Percentiles rank a stretch among this genome's conserved stretches.
phyloP scores from a whole-genome alignment of 2,797 vertebrate genomes.

The Coregonus sp. region DNA sequence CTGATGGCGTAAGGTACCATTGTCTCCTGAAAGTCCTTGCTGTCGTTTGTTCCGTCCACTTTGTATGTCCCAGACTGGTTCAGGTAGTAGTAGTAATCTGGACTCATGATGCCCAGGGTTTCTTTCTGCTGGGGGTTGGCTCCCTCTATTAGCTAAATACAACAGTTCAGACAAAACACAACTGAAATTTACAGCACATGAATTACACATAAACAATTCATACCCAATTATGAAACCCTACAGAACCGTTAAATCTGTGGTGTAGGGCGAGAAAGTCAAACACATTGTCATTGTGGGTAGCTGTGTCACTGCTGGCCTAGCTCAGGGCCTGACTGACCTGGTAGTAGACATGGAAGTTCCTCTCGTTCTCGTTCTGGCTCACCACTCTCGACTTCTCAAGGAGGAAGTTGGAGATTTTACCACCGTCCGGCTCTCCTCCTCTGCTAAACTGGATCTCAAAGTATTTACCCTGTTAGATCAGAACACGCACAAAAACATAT shows the following conservation, averaged over 20 bases:
- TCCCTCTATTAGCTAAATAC: slow-evolving; percentile 86
- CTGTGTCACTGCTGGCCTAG: not conserved
- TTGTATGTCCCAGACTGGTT: slow-evolving; percentile 95
- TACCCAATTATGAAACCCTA: too few species aligned
- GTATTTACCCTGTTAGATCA: slow-evolving; percentile 87
- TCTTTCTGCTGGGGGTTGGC: slow-evolving; percentile 85
- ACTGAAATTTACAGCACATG: not conserved
- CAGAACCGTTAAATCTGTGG: too few species aligned
- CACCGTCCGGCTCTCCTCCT: slow-evolving; percentile 92
- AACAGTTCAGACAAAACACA: slow-evolving; percentile 1
- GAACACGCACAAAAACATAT: not conserved
- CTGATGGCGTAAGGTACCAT: slow-evolving; percentile 66
- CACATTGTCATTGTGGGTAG: not conserved
- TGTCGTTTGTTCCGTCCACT: slow-evolving; percentile 92
- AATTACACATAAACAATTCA: not conserved
- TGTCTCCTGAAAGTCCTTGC: slow-evolving; percentile 88
- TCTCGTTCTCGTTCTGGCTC: slow-evolving; percentile 91
- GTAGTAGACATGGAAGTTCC: slow-evolving; percentile 97
- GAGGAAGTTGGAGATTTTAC: slow-evolving; percentile 96
- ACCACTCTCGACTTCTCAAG: slow-evolving; percentile 96
- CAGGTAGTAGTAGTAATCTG: slow-evolving; percentile 94
- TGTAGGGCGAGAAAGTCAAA: too few species aligned
- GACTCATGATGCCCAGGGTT: slow-evolving; percentile 88
- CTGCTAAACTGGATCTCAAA: slow-evolving; percentile 99
- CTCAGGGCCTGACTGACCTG: slow-evolving; percentile 77